Evolutionary conservation across 2,797 vertebrate species (phyloP).

Genomic region (Moxostoma hubbsi): DNA sequence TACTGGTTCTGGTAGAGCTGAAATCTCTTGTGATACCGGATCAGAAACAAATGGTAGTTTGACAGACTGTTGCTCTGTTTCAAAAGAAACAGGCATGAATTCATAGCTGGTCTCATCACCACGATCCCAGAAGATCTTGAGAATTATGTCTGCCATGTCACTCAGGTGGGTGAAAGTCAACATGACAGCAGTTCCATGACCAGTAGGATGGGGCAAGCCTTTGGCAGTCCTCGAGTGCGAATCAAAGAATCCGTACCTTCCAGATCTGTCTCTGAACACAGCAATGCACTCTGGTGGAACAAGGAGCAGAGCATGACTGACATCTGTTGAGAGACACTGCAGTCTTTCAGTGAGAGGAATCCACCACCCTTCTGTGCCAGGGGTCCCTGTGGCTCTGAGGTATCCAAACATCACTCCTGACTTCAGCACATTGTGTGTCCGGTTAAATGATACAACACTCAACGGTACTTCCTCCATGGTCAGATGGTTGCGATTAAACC

Average conservation of each 20-base stretch:
- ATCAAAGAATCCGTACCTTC: neutral
- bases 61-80: neutral
- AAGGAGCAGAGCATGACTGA: neutral
- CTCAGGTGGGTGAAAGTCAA: too few relatives aligned
- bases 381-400: neutral
- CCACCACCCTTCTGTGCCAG: neutral
- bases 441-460: neutral
- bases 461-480: neutral
- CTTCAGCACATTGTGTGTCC: neutral
- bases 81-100: neutral
- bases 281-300: neutral
- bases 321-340: neutral
- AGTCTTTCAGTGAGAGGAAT: neutral
- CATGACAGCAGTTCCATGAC: too few relatives aligned
- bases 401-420: neutral
- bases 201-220: too few relatives aligned
- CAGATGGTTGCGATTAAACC: neutral
- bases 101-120: neutral
- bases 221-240: neutral
- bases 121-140: neutral
- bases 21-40: neutral
- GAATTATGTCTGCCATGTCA: neutral
- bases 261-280: neutral
- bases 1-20: neutral
- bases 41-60: too few relatives aligned